Percentiles rank a stretch among this genome's conserved stretches.
Evolutionary conservation across 2,888 invertebrate species (phyloP).

Genomic region (Calliphora vomitoria): DNA sequence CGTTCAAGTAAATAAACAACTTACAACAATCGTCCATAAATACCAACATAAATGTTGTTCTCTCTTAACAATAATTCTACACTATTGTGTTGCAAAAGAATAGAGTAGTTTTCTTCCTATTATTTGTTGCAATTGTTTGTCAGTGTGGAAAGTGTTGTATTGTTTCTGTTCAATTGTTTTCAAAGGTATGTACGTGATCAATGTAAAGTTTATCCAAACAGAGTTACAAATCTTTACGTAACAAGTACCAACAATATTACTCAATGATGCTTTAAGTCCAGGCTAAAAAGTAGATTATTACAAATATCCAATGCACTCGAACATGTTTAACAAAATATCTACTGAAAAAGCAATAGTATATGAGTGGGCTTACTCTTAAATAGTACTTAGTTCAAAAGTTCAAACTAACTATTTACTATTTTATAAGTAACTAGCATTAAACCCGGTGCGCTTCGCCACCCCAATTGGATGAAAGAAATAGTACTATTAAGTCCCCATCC

Average conservation of each 20-base stretch:
- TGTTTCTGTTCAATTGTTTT: conserved; percentile 68
- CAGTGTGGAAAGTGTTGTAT: conserved; percentile 57
- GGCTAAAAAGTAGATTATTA: conserved; percentile 18
- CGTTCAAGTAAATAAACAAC: conserved; percentile 46
- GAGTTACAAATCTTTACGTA: conserved; percentile 33
- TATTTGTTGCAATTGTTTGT: conserved; percentile 59
- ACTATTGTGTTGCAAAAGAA: conserved; percentile 62
- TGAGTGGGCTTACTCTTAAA: too few relatives aligned
- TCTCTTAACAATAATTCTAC: conserved; percentile 59
- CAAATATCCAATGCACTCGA: neutral
- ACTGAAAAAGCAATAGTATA: too few relatives aligned
- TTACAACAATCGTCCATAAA: conserved; percentile 51
- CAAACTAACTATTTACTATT: too few relatives aligned
- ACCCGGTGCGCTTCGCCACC: too few relatives aligned
- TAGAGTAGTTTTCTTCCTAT: conserved; percentile 24
- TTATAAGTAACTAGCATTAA: too few relatives aligned
- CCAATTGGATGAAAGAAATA: too few relatives aligned
- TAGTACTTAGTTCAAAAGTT: too few relatives aligned
- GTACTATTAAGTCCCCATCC: too few relatives aligned
- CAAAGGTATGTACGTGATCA: conserved; percentile 46
- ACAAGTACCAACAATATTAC: conserved; percentile 3
- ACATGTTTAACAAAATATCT: neutral
- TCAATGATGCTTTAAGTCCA: conserved; percentile 16
- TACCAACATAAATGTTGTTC: conserved; percentile 57
- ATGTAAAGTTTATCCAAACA: conserved; percentile 38